Base-by-base conservation (phyloP, 2,797 vertebrate species). In the Muscicapa striata region DNA sequence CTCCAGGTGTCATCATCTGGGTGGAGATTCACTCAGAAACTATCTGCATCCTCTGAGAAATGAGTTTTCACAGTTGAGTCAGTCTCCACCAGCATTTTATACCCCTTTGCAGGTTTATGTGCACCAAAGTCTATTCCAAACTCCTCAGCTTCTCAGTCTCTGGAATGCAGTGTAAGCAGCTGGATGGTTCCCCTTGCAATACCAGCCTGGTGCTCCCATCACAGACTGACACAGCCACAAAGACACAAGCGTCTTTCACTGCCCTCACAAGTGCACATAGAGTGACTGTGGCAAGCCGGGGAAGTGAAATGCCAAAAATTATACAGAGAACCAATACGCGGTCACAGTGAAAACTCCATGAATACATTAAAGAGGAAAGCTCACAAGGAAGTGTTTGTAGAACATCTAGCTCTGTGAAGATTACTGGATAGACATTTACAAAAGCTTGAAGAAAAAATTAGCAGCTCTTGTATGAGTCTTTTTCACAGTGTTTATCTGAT, bases 381-480 rank as follows among this genome's bases (percentile, higher is more conserved):
- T 54, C n/a, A 24, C 2, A 10, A 10, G 11, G 21, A 38, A 75
- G 3, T 36, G 26, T 43, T 77, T 55, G 32, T n/a, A 48, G 40
- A 74, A 45, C 15, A 66, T 7, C 7, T 23, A 51, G 5, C 14
- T 48, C 12, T 45, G 12, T 38, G 15, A 34, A 48, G 22, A 27
- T n/a, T 61, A 1, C 17, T 78, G 9, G 10, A 40, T 17, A 57
- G 10, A 51, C 0, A 5, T 67, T 46, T 69, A 40, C 3, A 72
- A 29, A 75, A 52, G 3, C 21, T 54, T 67, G 30, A 67, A 79
- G 26, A 58, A 88, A 59, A 90, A 13, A 18, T 9, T 9, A 81
- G 10, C 4, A 21, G 6, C 32, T 79, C 10, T 63, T 11, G 1
- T 38, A 26, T 3, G 0, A 1, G 4, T 38, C 10, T 76, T 83